phyloP scores from a whole-genome alignment of 2,797 vertebrate genomes.

The Microtus agrestis region DNA sequence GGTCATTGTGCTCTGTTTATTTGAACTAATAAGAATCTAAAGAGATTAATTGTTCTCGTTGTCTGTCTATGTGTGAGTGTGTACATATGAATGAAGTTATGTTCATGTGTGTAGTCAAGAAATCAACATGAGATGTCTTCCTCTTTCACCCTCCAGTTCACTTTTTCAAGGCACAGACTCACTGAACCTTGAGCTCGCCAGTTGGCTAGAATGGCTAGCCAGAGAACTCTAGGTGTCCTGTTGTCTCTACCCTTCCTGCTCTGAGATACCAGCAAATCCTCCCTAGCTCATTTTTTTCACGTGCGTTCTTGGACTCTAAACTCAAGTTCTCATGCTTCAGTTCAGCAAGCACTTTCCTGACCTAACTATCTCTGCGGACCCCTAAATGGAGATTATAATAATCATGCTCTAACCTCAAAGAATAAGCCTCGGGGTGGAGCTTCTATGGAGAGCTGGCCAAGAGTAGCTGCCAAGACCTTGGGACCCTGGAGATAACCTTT shows the following conservation, averaged over 20 bases:
- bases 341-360: too few relatives aligned
- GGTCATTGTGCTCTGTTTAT: not conserved
- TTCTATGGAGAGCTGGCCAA: conserved; percentile 18
- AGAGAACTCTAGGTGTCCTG: not conserved
- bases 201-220: not conserved
- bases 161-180: not conserved
- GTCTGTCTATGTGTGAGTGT: not conserved
- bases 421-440: not conserved
- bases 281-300: not conserved
- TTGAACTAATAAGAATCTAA: conserved; percentile 50
- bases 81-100: not conserved
- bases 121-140: not conserved
- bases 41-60: not conserved
- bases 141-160: not conserved
- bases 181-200: not conserved
- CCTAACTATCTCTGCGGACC: not conserved
- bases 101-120: not conserved
- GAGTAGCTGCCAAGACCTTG: not conserved
- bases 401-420: conserved; percentile 10
- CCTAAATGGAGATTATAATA: not conserved
- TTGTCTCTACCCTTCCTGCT: not conserved
- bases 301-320: not conserved
- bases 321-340: not conserved
- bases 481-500: not conserved
- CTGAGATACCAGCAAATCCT: too few relatives aligned